These are phyloP conservation scores for Dynastes tityus DNA, from an alignment of 2,888 invertebrate species.

Conservation along the genomic window DNA sequence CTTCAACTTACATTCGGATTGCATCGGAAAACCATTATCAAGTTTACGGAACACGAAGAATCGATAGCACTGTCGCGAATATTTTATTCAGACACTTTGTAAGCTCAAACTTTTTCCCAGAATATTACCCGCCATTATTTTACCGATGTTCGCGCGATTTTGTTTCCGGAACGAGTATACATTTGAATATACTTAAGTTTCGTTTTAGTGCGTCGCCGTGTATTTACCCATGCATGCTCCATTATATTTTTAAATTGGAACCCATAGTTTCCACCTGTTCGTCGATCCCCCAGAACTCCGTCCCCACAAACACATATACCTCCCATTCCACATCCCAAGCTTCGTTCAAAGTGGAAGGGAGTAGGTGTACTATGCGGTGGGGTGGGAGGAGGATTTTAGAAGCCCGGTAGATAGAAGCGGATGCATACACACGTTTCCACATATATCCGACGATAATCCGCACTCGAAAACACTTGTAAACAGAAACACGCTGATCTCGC, in stretches of 20 bases:
- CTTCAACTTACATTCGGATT: not conserved
- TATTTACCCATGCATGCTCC: constrained; percentile 37
- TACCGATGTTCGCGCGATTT: constrained; percentile 3
- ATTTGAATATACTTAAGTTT: not conserved
- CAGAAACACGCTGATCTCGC: constrained; percentile 56
- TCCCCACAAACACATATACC: constrained; percentile 1
- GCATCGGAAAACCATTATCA: too few species aligned
- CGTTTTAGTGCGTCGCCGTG: not conserved
- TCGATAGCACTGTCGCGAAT: too few species aligned
- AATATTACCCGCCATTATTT: constrained; percentile 15
- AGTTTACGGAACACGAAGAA: too few species aligned
- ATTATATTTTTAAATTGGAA: constrained; percentile 56
- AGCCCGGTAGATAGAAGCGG: not conserved
- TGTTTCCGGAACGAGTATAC: not conserved
- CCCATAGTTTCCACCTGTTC: constrained; percentile 58
- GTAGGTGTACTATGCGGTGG: not conserved
- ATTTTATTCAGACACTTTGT: constrained; percentile 3
- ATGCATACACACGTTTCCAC: constrained; percentile 51
- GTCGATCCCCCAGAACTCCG: constrained; percentile 50
- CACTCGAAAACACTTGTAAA: constrained; percentile 60
- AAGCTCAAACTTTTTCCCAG: not conserved
- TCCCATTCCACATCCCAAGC: too few species aligned
- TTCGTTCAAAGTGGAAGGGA: not conserved
- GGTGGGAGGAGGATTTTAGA: too few species aligned
- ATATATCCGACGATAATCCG: constrained; percentile 55